These are phyloP conservation scores for Pseudorhombus dupliciocellatus DNA, from an alignment of 2,113 vertebrate species.

Conservation along the genomic window DNA sequence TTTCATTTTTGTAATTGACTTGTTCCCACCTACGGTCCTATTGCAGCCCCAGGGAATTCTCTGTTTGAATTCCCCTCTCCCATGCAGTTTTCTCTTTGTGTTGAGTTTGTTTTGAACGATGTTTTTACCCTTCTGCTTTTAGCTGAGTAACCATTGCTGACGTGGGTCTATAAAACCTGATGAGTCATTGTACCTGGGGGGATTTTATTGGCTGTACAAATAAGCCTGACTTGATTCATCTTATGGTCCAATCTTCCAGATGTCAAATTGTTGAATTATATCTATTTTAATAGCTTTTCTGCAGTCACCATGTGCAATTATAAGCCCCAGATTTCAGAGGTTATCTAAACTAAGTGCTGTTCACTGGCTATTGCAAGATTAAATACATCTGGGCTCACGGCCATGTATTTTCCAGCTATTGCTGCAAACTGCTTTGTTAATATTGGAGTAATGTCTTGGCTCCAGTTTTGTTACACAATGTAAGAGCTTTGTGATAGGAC, in stretches of 20 bases:
- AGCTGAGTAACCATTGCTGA: neutral
- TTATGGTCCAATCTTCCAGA: neutral
- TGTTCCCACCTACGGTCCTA: neutral
- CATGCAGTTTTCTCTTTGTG: neutral
- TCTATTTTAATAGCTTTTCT: neutral
- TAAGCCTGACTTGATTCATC: neutral
- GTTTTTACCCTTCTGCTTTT: neutral
- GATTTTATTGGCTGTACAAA: neutral
- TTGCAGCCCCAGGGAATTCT: neutral
- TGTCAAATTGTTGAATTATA: neutral
- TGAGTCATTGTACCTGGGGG: neutral
- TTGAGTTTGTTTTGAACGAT: neutral
- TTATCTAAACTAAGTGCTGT: neutral
- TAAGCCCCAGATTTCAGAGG: neutral
- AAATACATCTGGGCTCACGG: neutral
- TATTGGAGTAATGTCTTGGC: neutral
- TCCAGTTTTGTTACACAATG: neutral
- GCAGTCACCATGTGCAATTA: constrained; percentile 1
- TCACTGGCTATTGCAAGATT: constrained; percentile 2
- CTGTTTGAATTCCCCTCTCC: constrained; percentile 8
- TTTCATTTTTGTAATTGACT: constrained; percentile 22
- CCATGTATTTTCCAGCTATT: neutral
- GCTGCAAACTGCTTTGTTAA: neutral
- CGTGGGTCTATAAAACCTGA: neutral
- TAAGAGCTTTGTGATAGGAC: neutral